Conservation (phyloP, 2,888 invertebrate species). For the Cremastinae sp. region DNA sequence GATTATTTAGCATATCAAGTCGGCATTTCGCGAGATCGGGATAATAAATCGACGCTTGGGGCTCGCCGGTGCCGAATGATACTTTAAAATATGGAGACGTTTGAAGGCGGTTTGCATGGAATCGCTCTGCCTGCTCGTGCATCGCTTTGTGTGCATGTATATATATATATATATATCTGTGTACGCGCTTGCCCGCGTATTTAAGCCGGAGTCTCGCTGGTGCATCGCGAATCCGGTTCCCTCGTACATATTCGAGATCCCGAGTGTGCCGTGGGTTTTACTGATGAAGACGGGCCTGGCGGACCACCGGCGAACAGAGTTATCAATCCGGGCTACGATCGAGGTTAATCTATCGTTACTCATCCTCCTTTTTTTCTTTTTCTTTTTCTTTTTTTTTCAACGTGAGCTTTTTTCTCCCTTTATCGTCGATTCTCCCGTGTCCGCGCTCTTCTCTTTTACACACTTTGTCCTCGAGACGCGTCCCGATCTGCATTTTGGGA, state of each 20-base stretch:
- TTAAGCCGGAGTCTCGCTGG: background rate
- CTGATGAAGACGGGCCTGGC: conserved; percentile 48
- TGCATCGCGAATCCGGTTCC: conserved; percentile 59
- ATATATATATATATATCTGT: conserved; percentile 9
- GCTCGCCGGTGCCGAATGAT: conserved; percentile 26
- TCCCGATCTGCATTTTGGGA: conserved; percentile 40
- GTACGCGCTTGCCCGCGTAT: background rate
- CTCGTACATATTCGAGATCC: conserved; percentile 7
- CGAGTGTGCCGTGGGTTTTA: conserved; percentile 39
- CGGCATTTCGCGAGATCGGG: conserved; percentile 41
- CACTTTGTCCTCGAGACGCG: conserved; percentile 15
- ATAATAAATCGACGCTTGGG: conserved; percentile 53
- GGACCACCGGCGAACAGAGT: conserved; percentile 66
- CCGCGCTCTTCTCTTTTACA: conserved; percentile 12
- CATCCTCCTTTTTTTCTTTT: conserved; percentile 32
- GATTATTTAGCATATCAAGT: conserved; percentile 52
- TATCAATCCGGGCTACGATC: conserved; percentile 66
- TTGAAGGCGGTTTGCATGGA: conserved; percentile 13
- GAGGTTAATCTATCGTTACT: conserved; percentile 63
- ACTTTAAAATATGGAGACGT: conserved; percentile 32
- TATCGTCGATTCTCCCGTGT: conserved; percentile 27
- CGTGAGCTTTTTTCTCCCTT: conserved; percentile 9
- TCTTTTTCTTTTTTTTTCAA: conserved; percentile 23
- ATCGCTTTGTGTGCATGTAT: background rate
- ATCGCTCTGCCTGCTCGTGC: too few species aligned